These are phyloP conservation scores for Trichopria drosophilae DNA, from an alignment of 2,888 invertebrate species.

Conservation along the genomic window DNA sequence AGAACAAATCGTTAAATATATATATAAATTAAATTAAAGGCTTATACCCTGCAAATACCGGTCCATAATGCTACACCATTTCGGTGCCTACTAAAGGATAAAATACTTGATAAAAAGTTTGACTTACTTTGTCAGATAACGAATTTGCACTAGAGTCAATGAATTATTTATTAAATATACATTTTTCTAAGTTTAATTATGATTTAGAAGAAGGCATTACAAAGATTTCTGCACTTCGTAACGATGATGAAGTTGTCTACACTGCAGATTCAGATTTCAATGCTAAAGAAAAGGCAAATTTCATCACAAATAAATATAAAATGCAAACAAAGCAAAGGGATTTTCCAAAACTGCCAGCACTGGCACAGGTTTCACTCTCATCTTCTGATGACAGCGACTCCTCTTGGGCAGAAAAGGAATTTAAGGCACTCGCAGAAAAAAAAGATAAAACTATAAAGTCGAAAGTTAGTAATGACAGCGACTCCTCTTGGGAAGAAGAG, in stretches of 20 bases:
- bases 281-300: background rate
- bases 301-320: background rate
- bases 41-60: too few species aligned
- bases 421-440: background rate
- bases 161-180: too few species aligned
- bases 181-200: too few species aligned
- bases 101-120: too few species aligned
- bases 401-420: background rate
- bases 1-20: too few species aligned
- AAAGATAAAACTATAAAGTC: too few species aligned
- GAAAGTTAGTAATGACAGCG: background rate
- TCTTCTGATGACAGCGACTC: background rate
- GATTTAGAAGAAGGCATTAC: background rate
- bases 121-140: too few species aligned
- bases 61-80: too few species aligned
- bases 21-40: too few species aligned
- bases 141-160: too few species aligned
- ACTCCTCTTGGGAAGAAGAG: background rate
- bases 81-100: too few species aligned
- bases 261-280: constrained; percentile 4
- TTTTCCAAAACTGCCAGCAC: background rate
- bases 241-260: background rate
- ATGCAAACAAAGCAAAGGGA: background rate
- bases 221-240: background rate
- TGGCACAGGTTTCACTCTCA: background rate